Percentiles rank a stretch among this genome's conserved stretches.
phyloP scores from a whole-genome alignment of 2,797 vertebrate genomes.

The Loriculus beryllinus region DNA sequence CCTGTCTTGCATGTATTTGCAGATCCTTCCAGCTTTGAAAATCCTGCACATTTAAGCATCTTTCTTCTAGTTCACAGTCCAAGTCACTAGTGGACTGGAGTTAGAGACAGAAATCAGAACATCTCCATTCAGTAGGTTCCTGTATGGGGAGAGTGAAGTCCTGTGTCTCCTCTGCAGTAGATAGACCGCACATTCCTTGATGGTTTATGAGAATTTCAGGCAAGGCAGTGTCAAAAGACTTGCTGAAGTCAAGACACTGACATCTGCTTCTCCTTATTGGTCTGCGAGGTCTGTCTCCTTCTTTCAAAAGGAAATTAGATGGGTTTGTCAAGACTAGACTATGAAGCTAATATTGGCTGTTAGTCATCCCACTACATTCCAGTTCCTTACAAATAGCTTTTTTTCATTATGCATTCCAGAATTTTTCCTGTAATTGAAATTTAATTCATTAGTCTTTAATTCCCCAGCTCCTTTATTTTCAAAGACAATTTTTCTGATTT shows the following conservation, averaged over 20 bases:
- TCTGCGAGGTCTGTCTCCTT: constrained; percentile 21
- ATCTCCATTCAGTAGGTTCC: neutral
- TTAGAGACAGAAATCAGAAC: neutral
- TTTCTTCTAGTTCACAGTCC: neutral
- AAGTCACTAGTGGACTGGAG: neutral
- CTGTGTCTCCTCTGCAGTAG: neutral
- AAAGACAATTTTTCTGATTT: neutral
- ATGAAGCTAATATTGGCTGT: constrained; percentile 19
- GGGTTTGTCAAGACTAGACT: constrained; percentile 18
- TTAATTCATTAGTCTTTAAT: neutral
- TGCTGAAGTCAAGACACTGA: constrained; percentile 18
- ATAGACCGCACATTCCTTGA: constrained; percentile 32
- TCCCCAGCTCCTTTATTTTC: neutral
- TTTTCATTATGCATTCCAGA: constrained; percentile 19
- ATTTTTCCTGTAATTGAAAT: constrained; percentile 24
- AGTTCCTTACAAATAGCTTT: constrained; percentile 23
- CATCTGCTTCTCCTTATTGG: constrained; percentile 59
- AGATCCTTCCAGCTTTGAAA: neutral
- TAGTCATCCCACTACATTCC: constrained; percentile 20
- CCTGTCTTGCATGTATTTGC: neutral
- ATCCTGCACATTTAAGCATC: neutral
- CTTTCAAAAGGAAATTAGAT: constrained; percentile 36
- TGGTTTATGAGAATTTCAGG: constrained; percentile 38
- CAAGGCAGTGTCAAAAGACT: constrained; percentile 18
- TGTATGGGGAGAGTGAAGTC: neutral